Conservation (phyloP, 2,888 invertebrate genomes). For the Lasius fuliginosus region DNA sequence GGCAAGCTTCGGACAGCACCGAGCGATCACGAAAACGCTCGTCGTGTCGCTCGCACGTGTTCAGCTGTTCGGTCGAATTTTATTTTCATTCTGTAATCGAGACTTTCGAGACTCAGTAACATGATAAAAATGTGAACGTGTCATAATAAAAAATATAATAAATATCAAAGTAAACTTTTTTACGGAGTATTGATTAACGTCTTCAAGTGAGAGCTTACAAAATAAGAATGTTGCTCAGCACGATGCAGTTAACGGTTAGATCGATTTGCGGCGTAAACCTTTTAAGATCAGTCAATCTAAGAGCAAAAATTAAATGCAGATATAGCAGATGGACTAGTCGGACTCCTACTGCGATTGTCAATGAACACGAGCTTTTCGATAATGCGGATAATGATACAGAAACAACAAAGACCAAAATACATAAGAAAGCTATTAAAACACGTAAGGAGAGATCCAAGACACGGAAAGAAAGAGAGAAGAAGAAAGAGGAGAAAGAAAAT, state of each 20-base stretch:
- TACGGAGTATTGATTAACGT: not conserved
- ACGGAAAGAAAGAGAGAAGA: not conserved
- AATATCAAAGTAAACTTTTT: constrained; percentile 5
- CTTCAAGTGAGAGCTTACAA: not conserved
- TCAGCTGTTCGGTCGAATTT: too few species aligned
- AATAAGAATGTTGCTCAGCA: constrained; percentile 17
- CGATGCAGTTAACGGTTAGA: constrained; percentile 17
- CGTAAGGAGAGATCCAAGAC: not conserved
- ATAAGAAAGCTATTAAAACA: not conserved
- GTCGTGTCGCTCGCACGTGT: too few species aligned
- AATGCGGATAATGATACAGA: constrained; percentile 50
- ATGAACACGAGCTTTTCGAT: constrained; percentile 86
- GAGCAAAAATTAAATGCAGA: constrained; percentile 42
- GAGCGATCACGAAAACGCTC: too few species aligned
- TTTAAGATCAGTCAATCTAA: not conserved
- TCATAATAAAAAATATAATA: constrained; percentile 1
- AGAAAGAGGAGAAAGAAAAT: constrained; percentile 85
- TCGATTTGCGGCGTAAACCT: not conserved
- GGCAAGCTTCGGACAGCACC: too few species aligned
- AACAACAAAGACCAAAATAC: not conserved
- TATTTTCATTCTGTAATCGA: not conserved
- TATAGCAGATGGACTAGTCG: constrained; percentile 87
- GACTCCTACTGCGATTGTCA: constrained; percentile 87
- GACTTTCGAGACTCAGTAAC: not conserved
- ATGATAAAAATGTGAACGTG: not conserved